Evolutionary conservation across 2,888 invertebrate genomes (phyloP), one percentile per base, ranked within the genome.

Genomic region (Callinectes sapidus): DNA sequence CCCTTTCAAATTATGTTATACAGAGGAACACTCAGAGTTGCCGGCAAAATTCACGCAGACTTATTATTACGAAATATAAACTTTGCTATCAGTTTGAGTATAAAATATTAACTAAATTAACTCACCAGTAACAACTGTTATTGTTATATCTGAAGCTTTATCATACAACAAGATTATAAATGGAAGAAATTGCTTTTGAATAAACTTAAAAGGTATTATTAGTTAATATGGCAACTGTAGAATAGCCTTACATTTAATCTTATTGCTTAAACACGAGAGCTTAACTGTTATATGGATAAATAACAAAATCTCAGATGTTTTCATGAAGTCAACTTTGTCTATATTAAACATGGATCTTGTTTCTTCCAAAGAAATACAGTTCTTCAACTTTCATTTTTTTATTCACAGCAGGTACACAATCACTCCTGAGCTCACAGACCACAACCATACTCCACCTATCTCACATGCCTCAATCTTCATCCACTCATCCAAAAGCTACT

Each of bases 361-460:
- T 71, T 28, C 71, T n/a, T n/a, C 71, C 10, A 71, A 23, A 71
- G 71, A 71, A 71, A 71, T 71, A 71, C n/a, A 6, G 23, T 61
- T 71, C 8, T 71, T 8, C 71, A n/a, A 28, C 1, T n/a, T 71
- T 8, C 23, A 18, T 61, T 71, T 23, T n/a, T 71, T 71, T 71
- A 81, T 81, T 81, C 32, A 35, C 14, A 35, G 81, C 35, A 81
- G 81, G 81, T 81, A 81, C 81, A 71, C 71, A 81, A 10, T 81
- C 81, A 81, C 81, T 81, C 81, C 32, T 81, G 32, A 32, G 35
- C 35, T 81, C 81, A 81, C 81, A 81, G 35, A 81, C 81, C 81
- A 32, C 81, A 81, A 81, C 13, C 81, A 35, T 81, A 10, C 32
- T 81, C 35, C 35, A 81, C 16, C 81, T 81, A n/a, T 14, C 71